Percentiles rank a stretch among this genome's conserved stretches.
Conservation (phyloP, 2,797 vertebrate genomes). For the Psittacula derbiana region DNA sequence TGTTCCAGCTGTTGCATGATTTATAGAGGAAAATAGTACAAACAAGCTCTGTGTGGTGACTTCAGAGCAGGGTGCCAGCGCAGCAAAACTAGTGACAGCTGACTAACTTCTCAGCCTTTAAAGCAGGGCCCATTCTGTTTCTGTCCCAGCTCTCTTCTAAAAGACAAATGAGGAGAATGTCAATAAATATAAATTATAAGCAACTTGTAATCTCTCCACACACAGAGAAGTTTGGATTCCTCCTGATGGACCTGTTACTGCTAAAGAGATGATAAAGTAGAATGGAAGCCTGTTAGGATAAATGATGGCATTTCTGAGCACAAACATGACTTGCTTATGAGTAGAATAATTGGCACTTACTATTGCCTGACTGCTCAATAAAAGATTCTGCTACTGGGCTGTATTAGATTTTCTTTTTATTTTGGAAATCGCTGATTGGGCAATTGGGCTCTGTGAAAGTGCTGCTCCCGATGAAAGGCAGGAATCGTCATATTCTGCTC, state of each 20-base stretch:
- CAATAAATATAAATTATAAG: neutral
- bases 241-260: neutral
- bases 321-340: neutral
- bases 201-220: neutral
- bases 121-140: neutral
- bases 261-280: neutral
- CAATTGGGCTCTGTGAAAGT: neutral
- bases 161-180: neutral
- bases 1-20: conserved; percentile 29
- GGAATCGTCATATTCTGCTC: fast-evolving
- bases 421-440: neutral
- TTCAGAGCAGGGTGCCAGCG: neutral
- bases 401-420: neutral
- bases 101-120: neutral
- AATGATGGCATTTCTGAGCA: neutral
- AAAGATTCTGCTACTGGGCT: neutral
- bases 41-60: conserved; percentile 8
- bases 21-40: conserved; percentile 9
- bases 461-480: neutral
- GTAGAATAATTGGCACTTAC: neutral
- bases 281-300: neutral
- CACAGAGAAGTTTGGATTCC: neutral
- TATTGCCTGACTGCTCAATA: neutral
- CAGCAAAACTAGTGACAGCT: neutral
- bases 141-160: neutral